Evolutionary conservation across 1,140 invertebrate species (phyloP).

Genomic region (Drosophila guanche): DNA sequence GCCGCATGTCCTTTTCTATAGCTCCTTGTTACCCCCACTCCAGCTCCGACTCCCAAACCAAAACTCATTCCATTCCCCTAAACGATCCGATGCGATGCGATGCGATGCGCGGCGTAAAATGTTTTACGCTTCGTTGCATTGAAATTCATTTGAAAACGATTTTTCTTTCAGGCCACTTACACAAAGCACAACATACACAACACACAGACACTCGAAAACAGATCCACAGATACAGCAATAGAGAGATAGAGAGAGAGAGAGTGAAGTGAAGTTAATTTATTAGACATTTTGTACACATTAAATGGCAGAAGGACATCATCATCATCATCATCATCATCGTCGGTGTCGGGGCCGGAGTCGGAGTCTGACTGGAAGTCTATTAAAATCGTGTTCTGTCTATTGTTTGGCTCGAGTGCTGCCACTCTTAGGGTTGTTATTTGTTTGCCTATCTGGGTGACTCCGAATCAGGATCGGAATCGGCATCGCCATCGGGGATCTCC

Average conservation of each 20-base stretch:
- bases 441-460: slow-evolving; percentile 55
- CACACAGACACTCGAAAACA: slow-evolving; percentile 25
- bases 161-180: slow-evolving; percentile 77
- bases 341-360: slow-evolving; percentile 15
- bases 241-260: not conserved
- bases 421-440: slow-evolving; percentile 73
- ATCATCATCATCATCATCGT: slow-evolving; percentile 42
- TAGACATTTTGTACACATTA: slow-evolving; percentile 81
- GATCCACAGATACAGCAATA: not conserved
- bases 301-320: slow-evolving; percentile 80
- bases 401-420: slow-evolving; percentile 68
- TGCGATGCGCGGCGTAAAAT: slow-evolving; percentile 70
- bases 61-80: slow-evolving; percentile 14
- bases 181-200: slow-evolving; percentile 67
- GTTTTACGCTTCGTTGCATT: slow-evolving; percentile 82
- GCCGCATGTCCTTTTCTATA: slow-evolving; percentile 72
- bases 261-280: slow-evolving; percentile 82
- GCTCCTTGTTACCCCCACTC: slow-evolving; percentile 49
- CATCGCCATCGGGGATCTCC: slow-evolving; percentile 36
- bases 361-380: slow-evolving; percentile 63
- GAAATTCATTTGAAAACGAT: slow-evolving; percentile 83
- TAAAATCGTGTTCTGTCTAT: slow-evolving; percentile 75
- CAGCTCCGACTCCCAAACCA: not conserved
- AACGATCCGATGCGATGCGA: slow-evolving; percentile 19
- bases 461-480: slow-evolving; percentile 60